Evolutionary conservation across 2,797 vertebrate species (phyloP).

Genomic region (Lophius americanus): DNA sequence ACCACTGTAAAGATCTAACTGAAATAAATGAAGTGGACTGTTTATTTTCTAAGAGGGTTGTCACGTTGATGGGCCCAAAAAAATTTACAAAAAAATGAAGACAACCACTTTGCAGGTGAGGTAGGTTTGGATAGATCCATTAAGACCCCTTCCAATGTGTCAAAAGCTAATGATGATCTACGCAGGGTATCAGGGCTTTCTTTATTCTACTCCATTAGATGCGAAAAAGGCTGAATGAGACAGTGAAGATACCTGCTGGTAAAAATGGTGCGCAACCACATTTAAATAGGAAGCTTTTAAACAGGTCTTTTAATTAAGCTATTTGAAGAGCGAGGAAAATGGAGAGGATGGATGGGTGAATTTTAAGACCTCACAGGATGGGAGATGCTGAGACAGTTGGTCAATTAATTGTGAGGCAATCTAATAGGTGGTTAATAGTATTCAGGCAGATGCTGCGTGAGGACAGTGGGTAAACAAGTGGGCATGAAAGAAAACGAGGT

Average conservation of each 20-base stretch:
- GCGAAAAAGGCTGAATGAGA: conserved; percentile 16
- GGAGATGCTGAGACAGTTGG: conserved; percentile 43
- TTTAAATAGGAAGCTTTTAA: conserved; percentile 63
- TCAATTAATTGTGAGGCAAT: conserved; percentile 18
- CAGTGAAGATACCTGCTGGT: conserved; percentile 41
- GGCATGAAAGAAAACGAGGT: conserved; percentile 2
- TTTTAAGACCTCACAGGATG: conserved; percentile 41
- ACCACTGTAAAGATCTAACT: conserved; percentile 57
- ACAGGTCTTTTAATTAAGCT: conserved; percentile 47
- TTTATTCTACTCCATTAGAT: conserved; percentile 40
- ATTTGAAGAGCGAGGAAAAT: conserved; percentile 34
- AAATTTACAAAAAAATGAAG: conserved; percentile 43
- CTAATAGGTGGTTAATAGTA: conserved; percentile 22
- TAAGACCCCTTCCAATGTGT: conserved; percentile 45
- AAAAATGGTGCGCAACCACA: conserved; percentile 56
- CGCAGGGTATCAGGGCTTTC: conserved; percentile 37
- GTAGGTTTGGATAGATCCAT: conserved; percentile 28
- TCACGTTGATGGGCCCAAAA: conserved; percentile 33
- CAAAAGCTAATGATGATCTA: conserved; percentile 58
- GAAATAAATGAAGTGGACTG: conserved; percentile 56
- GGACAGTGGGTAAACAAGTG: background rate
- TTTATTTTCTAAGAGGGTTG: conserved; percentile 46
- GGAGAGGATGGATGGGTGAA: conserved; percentile 35
- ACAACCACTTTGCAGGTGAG: conserved; percentile 35
- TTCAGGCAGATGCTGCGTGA: conserved; percentile 6